Conservation (phyloP, 2,797 vertebrate genomes). For the Thaleichthys pacificus region DNA sequence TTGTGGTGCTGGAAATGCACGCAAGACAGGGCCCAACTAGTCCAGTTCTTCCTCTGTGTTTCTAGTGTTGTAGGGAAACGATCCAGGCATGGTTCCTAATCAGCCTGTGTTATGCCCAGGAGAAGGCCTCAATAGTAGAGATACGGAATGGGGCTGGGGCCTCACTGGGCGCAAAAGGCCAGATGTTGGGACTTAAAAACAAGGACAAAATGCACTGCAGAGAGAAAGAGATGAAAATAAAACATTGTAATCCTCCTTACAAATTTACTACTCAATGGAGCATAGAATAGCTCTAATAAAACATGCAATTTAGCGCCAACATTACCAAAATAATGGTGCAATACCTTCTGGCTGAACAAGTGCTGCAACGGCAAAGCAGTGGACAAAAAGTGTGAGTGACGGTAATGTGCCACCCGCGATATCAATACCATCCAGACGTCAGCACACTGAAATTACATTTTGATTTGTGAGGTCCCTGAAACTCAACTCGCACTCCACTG, state of each 20-base stretch:
- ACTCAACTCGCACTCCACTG: slow-evolving; percentile 76
- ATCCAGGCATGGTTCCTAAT: background rate
- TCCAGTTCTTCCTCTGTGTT: no score
- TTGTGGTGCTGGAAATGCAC: no score
- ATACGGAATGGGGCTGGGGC: background rate
- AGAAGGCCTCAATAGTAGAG: background rate
- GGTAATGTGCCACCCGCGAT: slow-evolving; percentile 73
- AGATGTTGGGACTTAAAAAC: slow-evolving; percentile 28
- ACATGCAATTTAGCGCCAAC: slow-evolving; percentile 62
- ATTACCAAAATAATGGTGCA: slow-evolving; percentile 65
- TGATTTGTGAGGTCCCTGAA: slow-evolving; percentile 82
- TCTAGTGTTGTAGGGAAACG: no score
- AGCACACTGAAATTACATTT: slow-evolving; percentile 85
- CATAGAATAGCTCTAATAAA: slow-evolving; percentile 66
- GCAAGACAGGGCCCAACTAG: no score
- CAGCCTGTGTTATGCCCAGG: background rate
- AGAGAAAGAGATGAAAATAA: slow-evolving; percentile 26
- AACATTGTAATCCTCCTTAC: slow-evolving; percentile 47
- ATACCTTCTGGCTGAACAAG: slow-evolving; percentile 44
- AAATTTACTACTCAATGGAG: slow-evolving; percentile 67
- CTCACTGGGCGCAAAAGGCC: slow-evolving; percentile 13
- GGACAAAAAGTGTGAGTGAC: slow-evolving; percentile 51
- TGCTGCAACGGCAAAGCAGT: slow-evolving; percentile 40
- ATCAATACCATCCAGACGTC: slow-evolving; percentile 79
- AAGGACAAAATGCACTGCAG: slow-evolving; percentile 28